Conservation (phyloP, 2,113 vertebrate genomes). For the Pavo muticus region DNA sequence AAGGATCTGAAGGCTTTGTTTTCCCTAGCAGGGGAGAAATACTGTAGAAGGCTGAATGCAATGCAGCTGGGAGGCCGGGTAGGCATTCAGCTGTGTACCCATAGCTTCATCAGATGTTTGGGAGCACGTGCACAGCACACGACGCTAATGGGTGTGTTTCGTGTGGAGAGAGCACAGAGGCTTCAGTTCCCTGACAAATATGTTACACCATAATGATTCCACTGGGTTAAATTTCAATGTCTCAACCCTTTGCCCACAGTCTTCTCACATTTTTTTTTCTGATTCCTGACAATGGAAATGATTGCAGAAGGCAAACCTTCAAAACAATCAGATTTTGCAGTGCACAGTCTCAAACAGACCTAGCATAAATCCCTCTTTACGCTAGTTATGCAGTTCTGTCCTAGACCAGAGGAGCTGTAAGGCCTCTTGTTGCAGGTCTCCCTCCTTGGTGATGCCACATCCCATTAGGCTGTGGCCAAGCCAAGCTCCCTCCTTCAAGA, state of each 20-base stretch:
- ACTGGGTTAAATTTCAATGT: constrained; percentile 70
- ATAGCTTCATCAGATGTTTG: not conserved
- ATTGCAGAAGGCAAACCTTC: constrained; percentile 65
- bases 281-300: constrained; percentile 67
- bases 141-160: constrained; percentile 58
- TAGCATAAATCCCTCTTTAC: constrained; percentile 42
- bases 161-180: constrained; percentile 35
- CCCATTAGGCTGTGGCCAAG: not conserved
- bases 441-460: not conserved
- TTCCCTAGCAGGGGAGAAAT: not conserved
- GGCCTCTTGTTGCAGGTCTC: not conserved
- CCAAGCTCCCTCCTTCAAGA: not conserved
- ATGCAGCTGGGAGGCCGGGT: constrained; percentile 13
- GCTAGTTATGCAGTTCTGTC: not conserved
- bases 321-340: constrained; percentile 52
- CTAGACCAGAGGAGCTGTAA: not conserved
- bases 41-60: not conserved
- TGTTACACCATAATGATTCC: constrained; percentile 68
- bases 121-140: constrained; percentile 43
- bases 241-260: constrained; percentile 69
- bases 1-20: not conserved
- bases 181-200: constrained; percentile 55
- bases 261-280: constrained; percentile 70
- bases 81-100: not conserved
- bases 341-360: constrained; percentile 45